Conservation (phyloP, 1,140 invertebrate species). For the Drosophila nikananu region DNA sequence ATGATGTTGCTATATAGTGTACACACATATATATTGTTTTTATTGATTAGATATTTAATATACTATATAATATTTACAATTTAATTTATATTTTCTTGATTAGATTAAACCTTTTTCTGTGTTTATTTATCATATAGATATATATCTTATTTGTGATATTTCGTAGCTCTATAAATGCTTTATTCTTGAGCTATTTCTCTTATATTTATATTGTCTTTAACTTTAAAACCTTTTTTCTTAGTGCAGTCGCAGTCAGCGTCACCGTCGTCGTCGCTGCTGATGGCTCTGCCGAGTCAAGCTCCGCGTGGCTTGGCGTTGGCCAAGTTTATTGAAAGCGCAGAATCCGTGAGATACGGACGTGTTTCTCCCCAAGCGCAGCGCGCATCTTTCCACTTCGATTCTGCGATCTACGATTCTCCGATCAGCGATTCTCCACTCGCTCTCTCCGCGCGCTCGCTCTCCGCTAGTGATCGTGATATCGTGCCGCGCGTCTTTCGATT, state of each 20-base stretch:
- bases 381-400: conserved; percentile 39
- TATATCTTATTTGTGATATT: neutral
- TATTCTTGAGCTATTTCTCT: neutral
- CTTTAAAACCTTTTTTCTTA: neutral
- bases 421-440: conserved; percentile 25
- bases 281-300: conserved; percentile 55
- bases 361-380: conserved; percentile 76
- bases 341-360: conserved; percentile 80
- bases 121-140: neutral
- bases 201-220: too few relatives aligned
- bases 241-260: neutral
- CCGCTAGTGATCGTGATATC: conserved; percentile 67
- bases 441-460: conserved; percentile 15
- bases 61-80: neutral
- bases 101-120: neutral
- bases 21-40: too few relatives aligned
- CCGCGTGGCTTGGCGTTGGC: conserved; percentile 54
- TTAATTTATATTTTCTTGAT: too few relatives aligned
- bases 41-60: neutral
- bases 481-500: conserved; percentile 75
- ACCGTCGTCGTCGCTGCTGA: conserved; percentile 2
- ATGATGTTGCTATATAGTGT: too few relatives aligned
- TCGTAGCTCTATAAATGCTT: neutral
- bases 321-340: conserved; percentile 81
- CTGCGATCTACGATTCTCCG: conserved; percentile 23